Evolutionary conservation across 2,113 vertebrate species (phyloP).

Genomic region (Myocastor coypus): DNA sequence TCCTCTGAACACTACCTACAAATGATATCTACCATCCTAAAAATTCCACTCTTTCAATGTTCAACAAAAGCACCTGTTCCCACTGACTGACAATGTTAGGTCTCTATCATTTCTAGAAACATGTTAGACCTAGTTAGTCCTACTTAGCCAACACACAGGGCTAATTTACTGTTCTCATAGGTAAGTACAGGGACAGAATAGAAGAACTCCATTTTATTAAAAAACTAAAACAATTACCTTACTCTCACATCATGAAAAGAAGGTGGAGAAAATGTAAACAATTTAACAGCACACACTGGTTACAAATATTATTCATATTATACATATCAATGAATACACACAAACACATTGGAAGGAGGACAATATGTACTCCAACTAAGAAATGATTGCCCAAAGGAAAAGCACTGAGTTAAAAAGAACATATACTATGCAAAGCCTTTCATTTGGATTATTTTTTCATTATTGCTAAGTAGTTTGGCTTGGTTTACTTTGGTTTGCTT

Average conservation of each 20-base stretch:
- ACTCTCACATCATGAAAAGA: constrained; percentile 65
- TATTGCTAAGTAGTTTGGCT: neutral
- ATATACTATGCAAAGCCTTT: neutral
- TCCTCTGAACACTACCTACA: neutral
- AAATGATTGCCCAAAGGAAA: neutral
- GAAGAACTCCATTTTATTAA: constrained; percentile 59
- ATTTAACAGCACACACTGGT: constrained; percentile 32
- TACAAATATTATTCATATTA: neutral
- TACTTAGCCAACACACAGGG: constrained; percentile 66
- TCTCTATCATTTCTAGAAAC: constrained; percentile 15
- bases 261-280: constrained; percentile 59
- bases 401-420: neutral
- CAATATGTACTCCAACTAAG: neutral
- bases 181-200: constrained; percentile 41
- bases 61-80: constrained; percentile 55
- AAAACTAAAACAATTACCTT: constrained; percentile 64
- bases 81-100: constrained; percentile 57
- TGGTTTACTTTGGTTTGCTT: neutral
- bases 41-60: neutral
- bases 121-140: constrained; percentile 28
- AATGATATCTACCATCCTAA: neutral
- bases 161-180: constrained; percentile 44
- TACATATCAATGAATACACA: neutral
- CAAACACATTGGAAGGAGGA: constrained; percentile 8
- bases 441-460: neutral